Evolutionary conservation across 2,888 invertebrate genomes (phyloP), one percentile per base, ranked within the genome.

Genomic region (Sclerodermus sp.): DNA sequence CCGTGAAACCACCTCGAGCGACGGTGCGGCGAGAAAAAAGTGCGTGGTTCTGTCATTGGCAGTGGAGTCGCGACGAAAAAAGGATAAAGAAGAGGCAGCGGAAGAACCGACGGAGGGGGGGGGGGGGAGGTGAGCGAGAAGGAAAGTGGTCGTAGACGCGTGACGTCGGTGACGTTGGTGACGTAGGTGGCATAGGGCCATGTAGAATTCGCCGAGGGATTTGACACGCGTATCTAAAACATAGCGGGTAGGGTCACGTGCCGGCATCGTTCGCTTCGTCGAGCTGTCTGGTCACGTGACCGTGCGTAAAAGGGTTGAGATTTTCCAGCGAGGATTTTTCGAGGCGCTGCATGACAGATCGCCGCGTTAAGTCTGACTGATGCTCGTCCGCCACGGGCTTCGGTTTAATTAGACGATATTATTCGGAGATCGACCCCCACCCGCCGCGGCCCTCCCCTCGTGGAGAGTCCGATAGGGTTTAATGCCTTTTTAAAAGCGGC

Each of bases 141-240:
- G 38, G 42, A 38, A 38, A 31, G n/a, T 46, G 47, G 55, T 42
- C 46, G 42, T 30, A 36, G 42, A 42, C 38, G 47, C n/a, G 23
- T 17, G 14, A 30, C 6, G 29, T 29, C 36, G 12, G 32, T n/a
- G n/a, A n/a, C n/a, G n/a, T 37, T n/a, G 47, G 23, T 17, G 14
- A 30, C 6, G 29, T 29, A 39, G 12, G 32, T n/a, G n/a, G n/a
- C n/a, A n/a, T 37, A 32, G 47, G 40, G 41, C 48, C 49, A 45
- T 46, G 54, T 52, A 56, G 57, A 57, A 51, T 63, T 55, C 70
- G 70, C 68, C 68, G 34, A 64, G 71, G 71, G 74, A 74, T 73
- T 77, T 75, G 77, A 77, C 76, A 76, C 74, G 75, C 73, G 75
- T 74, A 74, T 70, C 72, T 69, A 71, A 76, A 76, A 73, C 71